These are phyloP conservation scores for Esox masquinongy DNA, from an alignment of 2,797 vertebrate genomes.

Conservation along the genomic window DNA sequence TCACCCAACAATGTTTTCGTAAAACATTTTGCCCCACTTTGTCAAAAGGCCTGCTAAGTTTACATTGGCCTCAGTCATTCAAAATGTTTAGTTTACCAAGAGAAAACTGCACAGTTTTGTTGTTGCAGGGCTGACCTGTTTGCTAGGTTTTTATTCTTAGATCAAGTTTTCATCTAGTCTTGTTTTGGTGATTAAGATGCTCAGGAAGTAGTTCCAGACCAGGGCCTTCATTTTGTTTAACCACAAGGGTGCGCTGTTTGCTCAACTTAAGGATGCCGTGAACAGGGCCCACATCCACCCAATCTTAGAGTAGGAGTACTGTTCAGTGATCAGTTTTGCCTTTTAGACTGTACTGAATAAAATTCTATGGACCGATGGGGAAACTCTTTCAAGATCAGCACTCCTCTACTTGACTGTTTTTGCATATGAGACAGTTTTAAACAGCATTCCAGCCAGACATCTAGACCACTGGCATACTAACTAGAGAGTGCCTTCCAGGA, in stretches of 20 bases:
- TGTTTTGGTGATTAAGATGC: constrained; percentile 48
- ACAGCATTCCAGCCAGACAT: neutral
- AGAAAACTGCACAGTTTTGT: neutral
- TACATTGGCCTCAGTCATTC: constrained; percentile 13
- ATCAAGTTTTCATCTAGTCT: constrained; percentile 23
- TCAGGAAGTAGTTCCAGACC: constrained; percentile 1
- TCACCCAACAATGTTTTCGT: neutral
- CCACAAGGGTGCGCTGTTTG: constrained; percentile 9
- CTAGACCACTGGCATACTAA: constrained; percentile 39
- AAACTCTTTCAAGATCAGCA: too few relatives aligned
- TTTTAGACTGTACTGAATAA: too few relatives aligned
- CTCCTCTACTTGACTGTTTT: too few relatives aligned
- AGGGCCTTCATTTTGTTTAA: constrained; percentile 22
- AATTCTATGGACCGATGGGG: too few relatives aligned
- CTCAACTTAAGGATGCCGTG: too few relatives aligned
- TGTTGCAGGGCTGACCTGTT: neutral
- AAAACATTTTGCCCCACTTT: neutral
- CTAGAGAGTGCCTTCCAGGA: constrained; percentile 83
- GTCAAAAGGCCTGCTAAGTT: neutral
- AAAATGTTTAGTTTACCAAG: constrained; percentile 9
- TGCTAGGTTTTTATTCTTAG: constrained; percentile 19
- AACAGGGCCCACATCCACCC: too few relatives aligned
- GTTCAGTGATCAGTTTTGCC: too few relatives aligned
- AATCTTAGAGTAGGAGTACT: too few relatives aligned
- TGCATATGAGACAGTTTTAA: neutral